A percentile compares a stretch with the other conserved stretches of the same genome.
Evolutionary conservation across 2,797 vertebrate species (phyloP).

Genomic region (Lepilemur septentrionalis): DNA sequence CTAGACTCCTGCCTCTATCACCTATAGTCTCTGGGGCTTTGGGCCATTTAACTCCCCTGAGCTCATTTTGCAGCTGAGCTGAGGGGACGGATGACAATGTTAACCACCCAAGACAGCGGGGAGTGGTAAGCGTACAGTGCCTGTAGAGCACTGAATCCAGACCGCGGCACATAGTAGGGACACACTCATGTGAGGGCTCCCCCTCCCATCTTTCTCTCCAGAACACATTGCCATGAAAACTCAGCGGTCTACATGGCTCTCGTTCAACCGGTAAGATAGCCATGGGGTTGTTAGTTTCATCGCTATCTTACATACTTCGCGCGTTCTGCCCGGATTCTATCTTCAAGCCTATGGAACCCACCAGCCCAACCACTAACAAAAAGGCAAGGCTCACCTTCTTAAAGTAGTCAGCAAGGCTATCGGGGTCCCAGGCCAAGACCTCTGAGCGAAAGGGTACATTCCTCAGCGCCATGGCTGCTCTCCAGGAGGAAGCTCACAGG

Average conservation of each 20-base stretch:
- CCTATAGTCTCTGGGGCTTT: not conserved
- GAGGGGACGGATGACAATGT: not conserved
- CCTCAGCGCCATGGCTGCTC: constrained; percentile 80
- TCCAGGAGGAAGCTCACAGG: constrained; percentile 43
- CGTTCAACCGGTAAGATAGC: not conserved
- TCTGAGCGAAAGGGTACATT: constrained; percentile 85
- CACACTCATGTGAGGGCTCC: not conserved
- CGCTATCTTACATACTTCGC: rapidly evolving
- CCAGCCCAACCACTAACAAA: not conserved
- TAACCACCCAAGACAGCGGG: not conserved
- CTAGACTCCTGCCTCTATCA: not conserved
- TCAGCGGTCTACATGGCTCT: rapidly evolving
- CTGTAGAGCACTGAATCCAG: no score
- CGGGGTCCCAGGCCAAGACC: constrained; percentile 83
- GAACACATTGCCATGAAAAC: not conserved
- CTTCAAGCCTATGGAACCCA: not conserved
- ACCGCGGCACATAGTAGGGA: not conserved
- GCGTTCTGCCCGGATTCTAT: rapidly evolving
- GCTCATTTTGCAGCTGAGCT: not conserved
- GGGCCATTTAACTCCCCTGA: not conserved
- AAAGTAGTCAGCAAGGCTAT: constrained; percentile 86
- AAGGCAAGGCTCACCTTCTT: constrained; percentile 80
- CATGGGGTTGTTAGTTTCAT: rapidly evolving
- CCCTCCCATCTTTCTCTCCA: not conserved
- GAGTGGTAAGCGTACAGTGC: rapidly evolving